Evolutionary conservation across 2,888 invertebrate genomes (phyloP).

Genomic region (Melolontha melolontha): DNA sequence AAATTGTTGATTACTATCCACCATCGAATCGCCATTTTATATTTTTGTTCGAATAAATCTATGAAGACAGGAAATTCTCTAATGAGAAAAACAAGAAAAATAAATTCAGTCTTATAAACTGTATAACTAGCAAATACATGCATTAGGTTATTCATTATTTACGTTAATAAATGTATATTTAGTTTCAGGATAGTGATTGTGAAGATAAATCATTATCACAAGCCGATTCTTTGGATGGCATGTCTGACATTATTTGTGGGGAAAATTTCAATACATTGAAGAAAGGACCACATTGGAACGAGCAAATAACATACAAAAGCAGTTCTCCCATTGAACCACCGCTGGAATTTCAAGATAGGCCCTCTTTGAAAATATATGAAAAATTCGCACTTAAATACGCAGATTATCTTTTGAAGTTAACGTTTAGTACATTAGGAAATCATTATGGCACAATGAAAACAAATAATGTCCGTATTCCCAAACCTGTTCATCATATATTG

Average conservation of each 20-base stretch:
- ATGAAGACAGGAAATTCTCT: too few species aligned
- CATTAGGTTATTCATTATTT: too few species aligned
- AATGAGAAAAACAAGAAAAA: too few species aligned
- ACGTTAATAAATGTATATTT: constrained; percentile 2
- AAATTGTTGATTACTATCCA: too few species aligned
- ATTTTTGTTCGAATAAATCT: too few species aligned
- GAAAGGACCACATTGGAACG: constrained; percentile 76
- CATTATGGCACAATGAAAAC: constrained; percentile 9
- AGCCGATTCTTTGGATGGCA: constrained; percentile 80
- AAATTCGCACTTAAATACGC: constrained; percentile 38
- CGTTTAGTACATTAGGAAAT: constrained; percentile 30
- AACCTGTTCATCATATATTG: constrained; percentile 44
- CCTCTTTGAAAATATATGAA: constrained; percentile 50
- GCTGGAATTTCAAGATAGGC: constrained; percentile 83
- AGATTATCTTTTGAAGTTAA: constrained; percentile 34
- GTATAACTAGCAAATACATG: too few species aligned
- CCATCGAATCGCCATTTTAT: too few species aligned
- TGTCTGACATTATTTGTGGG: constrained; percentile 82
- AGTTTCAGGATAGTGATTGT: constrained; percentile 86
- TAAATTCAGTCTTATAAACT: too few species aligned
- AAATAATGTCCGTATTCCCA: constrained; percentile 14
- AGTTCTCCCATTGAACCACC: constrained; percentile 83
- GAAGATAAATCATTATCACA: constrained; percentile 83
- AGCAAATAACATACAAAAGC: constrained; percentile 68
- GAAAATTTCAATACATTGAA: constrained; percentile 87